Percentiles rank a stretch among this genome's conserved stretches.
Evolutionary conservation across 2,797 vertebrate genomes (phyloP).

Genomic region (Semaprochilodus insignis): DNA sequence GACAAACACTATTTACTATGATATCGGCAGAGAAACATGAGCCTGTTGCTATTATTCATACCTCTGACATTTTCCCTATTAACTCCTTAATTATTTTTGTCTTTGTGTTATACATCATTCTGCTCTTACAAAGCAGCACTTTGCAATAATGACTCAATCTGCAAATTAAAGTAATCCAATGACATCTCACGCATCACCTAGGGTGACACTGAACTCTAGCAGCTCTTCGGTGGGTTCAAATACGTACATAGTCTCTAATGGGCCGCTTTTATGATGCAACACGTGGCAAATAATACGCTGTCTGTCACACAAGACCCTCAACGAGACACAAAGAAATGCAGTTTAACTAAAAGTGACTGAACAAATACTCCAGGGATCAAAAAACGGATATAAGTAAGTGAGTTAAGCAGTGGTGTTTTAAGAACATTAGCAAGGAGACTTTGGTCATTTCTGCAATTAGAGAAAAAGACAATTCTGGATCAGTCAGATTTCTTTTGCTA

Average conservation of each 20-base stretch:
- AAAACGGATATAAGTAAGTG: background rate
- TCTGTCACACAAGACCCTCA: background rate
- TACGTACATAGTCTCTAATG: background rate
- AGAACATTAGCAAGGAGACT: background rate
- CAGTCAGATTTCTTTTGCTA: too few relatives aligned
- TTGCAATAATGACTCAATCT: background rate
- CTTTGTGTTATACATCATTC: background rate
- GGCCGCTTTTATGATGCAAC: slow-evolving; percentile 9
- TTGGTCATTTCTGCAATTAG: background rate
- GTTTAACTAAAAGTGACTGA: background rate
- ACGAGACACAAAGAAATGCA: background rate
- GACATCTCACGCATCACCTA: background rate
- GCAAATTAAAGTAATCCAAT: background rate
- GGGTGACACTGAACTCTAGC: background rate
- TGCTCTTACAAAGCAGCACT: background rate
- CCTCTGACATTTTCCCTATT: background rate
- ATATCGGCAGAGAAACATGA: background rate
- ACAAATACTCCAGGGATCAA: background rate
- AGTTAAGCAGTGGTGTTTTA: background rate
- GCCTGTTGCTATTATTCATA: too few relatives aligned
- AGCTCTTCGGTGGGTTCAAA: background rate
- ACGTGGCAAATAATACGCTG: background rate
- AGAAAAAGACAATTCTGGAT: background rate
- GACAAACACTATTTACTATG: background rate
- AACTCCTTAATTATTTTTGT: too few relatives aligned